Evolutionary conservation across 2,888 invertebrate genomes (phyloP), one percentile per base, ranked within the genome.

Genomic region (Aradus depressus): DNA sequence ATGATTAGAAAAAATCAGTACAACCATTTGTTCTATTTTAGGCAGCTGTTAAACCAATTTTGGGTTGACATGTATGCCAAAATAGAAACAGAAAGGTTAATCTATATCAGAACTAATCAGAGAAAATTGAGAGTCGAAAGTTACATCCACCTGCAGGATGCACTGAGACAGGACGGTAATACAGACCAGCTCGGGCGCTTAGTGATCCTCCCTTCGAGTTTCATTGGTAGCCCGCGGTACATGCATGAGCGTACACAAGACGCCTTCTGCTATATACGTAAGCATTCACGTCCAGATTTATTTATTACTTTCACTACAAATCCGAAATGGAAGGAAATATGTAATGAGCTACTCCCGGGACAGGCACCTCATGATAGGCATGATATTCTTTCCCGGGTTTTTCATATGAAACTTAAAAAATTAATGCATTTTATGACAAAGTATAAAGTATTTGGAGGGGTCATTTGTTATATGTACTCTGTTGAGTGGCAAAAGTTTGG

Each of bases 401-500:
- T 64, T 53, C 14, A 58, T 18, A 16, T 59, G 10, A 64, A 64
- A 55, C 18, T 61, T 12, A 58, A 58, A 35, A 38, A 39, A 8
- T 43, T 61, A 8, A 56, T 62, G 39, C 34, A 58, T 35, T 51
- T 62, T 4, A 48, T 62, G 8, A 54, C 14, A 2, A 61, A 62
- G 52, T 41, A 35, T 25, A 5, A 56, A 12, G 54, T 28, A 10
- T 28, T 28, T 28, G 28, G 28, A 8, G 28, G 28, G 12, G 12
- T 10, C 12, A 8, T 28, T 12, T 62, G 60, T 28, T 59, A 23
- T 8, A 59, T 62, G 59, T 63, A 60, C 44, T 52, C 28, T 5
- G 50, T 63, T 6, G 62, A 62, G 41, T 61, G 62, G 60, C 65
- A 66, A 47, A 66, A 65, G 47, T 14, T 63, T 38, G 64, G 63